Percentiles rank a stretch among this genome's conserved stretches.
These are phyloP conservation scores for Eutrigla gurnardus DNA, from an alignment of 2,797 vertebrate genomes.

Conservation along the genomic window DNA sequence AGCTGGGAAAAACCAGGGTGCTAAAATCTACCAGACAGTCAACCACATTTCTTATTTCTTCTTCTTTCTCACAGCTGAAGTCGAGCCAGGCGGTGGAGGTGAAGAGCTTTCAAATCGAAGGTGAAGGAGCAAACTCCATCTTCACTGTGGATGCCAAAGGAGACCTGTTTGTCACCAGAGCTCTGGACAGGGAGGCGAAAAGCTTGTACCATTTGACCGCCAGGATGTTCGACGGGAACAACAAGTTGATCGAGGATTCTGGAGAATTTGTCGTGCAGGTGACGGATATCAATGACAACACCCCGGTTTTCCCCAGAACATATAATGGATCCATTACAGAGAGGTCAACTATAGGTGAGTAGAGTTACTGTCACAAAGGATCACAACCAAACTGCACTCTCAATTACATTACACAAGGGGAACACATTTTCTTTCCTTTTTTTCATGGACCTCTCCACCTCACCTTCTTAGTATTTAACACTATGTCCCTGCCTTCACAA, in stretches of 20 bases:
- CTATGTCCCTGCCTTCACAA: too few relatives aligned
- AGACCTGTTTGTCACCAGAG: slow-evolving; percentile 73
- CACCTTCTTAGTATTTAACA: too few relatives aligned
- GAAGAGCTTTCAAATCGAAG: slow-evolving; percentile 70
- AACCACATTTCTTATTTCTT: background rate
- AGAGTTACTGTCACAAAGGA: background rate
- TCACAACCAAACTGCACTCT: background rate
- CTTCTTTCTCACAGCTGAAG: slow-evolving; percentile 71
- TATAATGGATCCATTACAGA: slow-evolving; percentile 77
- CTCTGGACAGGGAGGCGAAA: slow-evolving; percentile 83
- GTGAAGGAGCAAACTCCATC: slow-evolving; percentile 80
- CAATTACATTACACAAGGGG: too few relatives aligned
- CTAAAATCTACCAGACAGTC: background rate
- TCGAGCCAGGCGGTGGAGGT: slow-evolving; percentile 49
- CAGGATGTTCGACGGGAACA: slow-evolving; percentile 62
- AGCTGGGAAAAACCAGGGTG: background rate
- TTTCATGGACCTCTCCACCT: too few relatives aligned
- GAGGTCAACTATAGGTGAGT: slow-evolving; percentile 74
- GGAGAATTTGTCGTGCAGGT: slow-evolving; percentile 77
- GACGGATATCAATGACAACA: slow-evolving; percentile 84
- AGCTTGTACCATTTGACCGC: slow-evolving; percentile 73
- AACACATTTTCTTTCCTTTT: too few relatives aligned
- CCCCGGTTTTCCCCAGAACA: slow-evolving; percentile 68
- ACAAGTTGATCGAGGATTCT: slow-evolving; percentile 59
- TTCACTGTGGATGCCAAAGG: slow-evolving; percentile 78